Conservation (phyloP, 2,113 vertebrate species). For the Vulpes vulpes region DNA sequence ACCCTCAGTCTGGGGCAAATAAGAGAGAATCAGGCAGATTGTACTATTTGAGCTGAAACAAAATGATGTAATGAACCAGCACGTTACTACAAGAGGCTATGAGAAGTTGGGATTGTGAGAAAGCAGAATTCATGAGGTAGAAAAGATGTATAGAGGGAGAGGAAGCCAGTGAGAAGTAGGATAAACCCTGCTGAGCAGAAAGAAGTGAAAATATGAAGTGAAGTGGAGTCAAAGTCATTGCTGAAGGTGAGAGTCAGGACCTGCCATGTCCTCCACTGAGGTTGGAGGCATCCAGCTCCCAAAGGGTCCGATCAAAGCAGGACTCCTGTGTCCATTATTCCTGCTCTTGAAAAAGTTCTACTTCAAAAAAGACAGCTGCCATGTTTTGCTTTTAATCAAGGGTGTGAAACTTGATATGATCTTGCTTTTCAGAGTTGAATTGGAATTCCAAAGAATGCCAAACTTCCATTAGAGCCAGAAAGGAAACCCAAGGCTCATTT, state of each 20-base stretch:
- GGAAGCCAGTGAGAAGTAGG: neutral
- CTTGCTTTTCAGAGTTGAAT: neutral
- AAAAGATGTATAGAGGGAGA: neutral
- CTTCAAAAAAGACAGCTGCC: neutral
- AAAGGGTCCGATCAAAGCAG: neutral
- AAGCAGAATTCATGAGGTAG: neutral
- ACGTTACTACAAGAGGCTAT: neutral
- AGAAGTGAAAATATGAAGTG: neutral
- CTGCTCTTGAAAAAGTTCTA: neutral
- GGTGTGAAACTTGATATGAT: neutral
- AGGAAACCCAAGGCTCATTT: neutral
- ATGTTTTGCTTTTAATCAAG: neutral
- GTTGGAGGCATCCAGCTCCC: neutral
- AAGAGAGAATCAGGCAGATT: neutral
- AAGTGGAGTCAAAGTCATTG: neutral
- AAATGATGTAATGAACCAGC: neutral
- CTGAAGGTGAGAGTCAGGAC: neutral
- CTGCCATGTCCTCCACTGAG: neutral
- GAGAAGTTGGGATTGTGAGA: neutral
- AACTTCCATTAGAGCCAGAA: neutral
- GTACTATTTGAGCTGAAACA: neutral
- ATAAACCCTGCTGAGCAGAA: neutral
- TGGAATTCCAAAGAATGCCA: neutral
- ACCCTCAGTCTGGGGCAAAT: neutral
- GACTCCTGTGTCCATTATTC: neutral